Base-by-base conservation (phyloP, 2,797 vertebrate species). In the Bradypodion ventrale region DNA sequence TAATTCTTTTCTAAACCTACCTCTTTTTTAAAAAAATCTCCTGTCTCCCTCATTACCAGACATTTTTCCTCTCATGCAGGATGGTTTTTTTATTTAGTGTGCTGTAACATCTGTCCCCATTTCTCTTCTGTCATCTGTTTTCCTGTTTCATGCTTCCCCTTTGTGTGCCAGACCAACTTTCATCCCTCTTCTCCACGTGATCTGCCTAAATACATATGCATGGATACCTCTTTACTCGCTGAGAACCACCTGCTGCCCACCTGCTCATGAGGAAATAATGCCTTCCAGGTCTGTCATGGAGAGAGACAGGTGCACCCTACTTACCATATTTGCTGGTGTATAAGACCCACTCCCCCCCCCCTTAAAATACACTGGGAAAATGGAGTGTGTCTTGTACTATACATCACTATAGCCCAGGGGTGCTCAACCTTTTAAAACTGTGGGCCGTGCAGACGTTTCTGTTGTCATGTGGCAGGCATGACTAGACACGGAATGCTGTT, bases 171-270 rank as follows among this genome's bases (percentile, higher is more conserved):
- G 40, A 76, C 69, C 84, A 88, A 60, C 87, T 91, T 91, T 79
- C 82, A 92, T 89, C 82, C 83, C 42, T 82, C 91, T 89, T 87
- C 23, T 27, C 40, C 63, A 80, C 46, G 65, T 0, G 73, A 72
- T 79, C 83, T 70, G 75, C 65, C 65, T 85, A 44, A 80, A 89
- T 87, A 27, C 75, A 80, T 87, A 75, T 86, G 74, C 65, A 87
- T 85, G 42, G 16, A 88, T 87, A 87, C 40, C 78, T 87, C 89
- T 87, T 87, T 88, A 85, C 75, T 32, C 83, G 90, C 80, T 87
- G 82, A 5, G 40, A 88, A 77, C 63, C 83, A 69, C 86, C 80
- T 78, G 85, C 85, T 89, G 87, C 56, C 82, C 88, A 90, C 82
- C 85, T 93, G 83, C 85, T 89, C 4, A 0, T 69, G 72, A 82